Percentiles rank a stretch among this genome's conserved stretches.
phyloP scores from a whole-genome alignment of 1,140 invertebrate species.

The Anadara kagoshimensis region DNA sequence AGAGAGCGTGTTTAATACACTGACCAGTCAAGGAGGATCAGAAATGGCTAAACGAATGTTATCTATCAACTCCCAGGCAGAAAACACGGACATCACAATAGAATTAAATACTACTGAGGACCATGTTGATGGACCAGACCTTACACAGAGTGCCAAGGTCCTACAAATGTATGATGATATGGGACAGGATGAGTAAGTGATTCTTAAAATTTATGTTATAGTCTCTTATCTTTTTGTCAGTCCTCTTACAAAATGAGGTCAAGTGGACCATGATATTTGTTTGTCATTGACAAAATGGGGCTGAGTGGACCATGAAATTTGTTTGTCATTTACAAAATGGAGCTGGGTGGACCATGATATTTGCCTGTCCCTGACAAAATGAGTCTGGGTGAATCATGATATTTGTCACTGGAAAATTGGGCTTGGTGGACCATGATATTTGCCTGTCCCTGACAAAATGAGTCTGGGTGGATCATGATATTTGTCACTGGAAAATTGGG shows the following conservation, averaged over 20 bases:
- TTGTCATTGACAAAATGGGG: neutral
- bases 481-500: no score
- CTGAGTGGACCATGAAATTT: neutral
- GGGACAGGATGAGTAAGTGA: slow-evolving; percentile 25
- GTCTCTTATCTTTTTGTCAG: neutral
- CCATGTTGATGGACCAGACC: slow-evolving; percentile 22
- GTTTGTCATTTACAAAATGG: neutral
- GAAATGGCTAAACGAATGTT: slow-evolving; percentile 4
- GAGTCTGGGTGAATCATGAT: no score
- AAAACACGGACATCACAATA: neutral
- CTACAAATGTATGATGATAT: slow-evolving; percentile 22
- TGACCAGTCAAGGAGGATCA: slow-evolving; percentile 55
- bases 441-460: no score
- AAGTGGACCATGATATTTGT: no score
- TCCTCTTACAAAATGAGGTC: neutral
- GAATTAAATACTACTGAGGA: neutral
- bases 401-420: no score
- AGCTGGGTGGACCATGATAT: no score
- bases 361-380: no score
- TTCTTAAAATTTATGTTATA: no score
- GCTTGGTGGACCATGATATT: no score
- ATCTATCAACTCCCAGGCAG: neutral
- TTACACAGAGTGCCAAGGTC: slow-evolving; percentile 19
- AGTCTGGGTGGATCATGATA: no score
- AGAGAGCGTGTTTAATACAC: slow-evolving; percentile 63